Base-by-base conservation (phyloP, 2,888 invertebrate genomes). In the Ichneumon xanthorius region DNA sequence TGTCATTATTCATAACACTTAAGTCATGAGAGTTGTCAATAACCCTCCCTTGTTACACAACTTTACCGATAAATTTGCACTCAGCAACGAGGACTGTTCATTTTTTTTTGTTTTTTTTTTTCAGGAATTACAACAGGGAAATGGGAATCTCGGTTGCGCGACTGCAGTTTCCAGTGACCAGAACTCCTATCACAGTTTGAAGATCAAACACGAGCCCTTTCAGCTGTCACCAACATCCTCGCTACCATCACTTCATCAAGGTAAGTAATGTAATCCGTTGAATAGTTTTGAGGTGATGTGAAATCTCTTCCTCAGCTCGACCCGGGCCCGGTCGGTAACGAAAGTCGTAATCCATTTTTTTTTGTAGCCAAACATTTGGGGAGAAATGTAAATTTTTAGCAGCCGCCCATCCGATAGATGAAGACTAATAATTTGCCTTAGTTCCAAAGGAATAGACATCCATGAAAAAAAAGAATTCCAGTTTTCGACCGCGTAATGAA, bases 121-220 rank as follows among this genome's bases (percentile, higher is more conserved):
- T 9, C 86, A 93, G 93, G 92, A 93, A n/a, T 88, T 92, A 63
- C 93, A 92, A 50, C 93, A 93, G 76, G 90, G 91, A 7, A 92
- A 89, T 82, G 92, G 90, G 14, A 89, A 86, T 48, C 86, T 91
- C 40, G 87, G 89, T 14, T 87, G 89, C 30, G 84, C 90, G 9
- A 91, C 89, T 33, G 85, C 80, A 0, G 85, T 92, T 37, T 82
- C 84, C 75, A 88, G 89, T 16, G 88, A 91, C 82, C 93, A 92
- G 86, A 92, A 91, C 55, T 85, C 91, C 4, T 84, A 87, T 16
- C 91, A 92, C 70, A 85, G 91, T 3, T 71, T 93, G 73, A 94
- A 93, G 87, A 93, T 93, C 87, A 94, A 94, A 70, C 93, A 94
- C 86, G 94, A 94, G 76, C 92, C 92, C 1, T 93, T 90, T 85